These are phyloP conservation scores for Epizoanthus fatuus DNA, from an alignment of 92 coral and sea anemone genomes.

Conservation along the genomic window DNA sequence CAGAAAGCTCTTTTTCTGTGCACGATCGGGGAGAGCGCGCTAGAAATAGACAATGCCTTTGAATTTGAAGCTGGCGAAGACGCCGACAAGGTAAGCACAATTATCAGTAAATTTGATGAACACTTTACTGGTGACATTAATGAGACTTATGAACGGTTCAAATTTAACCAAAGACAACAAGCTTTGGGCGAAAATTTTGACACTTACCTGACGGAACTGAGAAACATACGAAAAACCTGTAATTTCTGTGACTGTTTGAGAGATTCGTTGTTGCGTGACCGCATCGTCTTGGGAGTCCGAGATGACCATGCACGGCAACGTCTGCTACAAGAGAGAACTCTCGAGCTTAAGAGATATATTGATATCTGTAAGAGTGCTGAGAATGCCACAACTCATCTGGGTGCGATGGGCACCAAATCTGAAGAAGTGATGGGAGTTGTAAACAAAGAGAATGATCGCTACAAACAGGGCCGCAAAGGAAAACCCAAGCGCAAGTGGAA, in stretches of 20 bases:
- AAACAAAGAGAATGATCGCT: neutral
- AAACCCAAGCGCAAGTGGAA: neutral
- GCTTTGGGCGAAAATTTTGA: constrained; percentile 41
- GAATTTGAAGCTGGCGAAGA: neutral
- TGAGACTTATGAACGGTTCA: constrained; percentile 36
- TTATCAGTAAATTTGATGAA: neutral
- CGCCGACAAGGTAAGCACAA: neutral
- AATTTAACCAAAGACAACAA: constrained; percentile 42
- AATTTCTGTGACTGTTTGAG: constrained; percentile 56
- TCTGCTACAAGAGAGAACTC: constrained; percentile 38
- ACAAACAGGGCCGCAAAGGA: neutral
- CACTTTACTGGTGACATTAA: constrained; percentile 19
- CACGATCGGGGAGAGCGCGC: neutral
- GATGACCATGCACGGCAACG: constrained; percentile 43
- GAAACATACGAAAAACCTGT: constrained; percentile 47
- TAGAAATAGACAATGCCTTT: no score
- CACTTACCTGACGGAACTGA: constrained; percentile 41
- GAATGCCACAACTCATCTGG: constrained; percentile 42
- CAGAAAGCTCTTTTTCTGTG: neutral
- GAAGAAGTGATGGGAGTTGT: constrained; percentile 14
- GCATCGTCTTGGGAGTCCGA: constrained; percentile 33
- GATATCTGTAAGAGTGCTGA: constrained; percentile 47
- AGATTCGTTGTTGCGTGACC: constrained; percentile 46
- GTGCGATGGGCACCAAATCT: constrained; percentile 29
- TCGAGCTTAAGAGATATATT: constrained; percentile 28